A percentile compares a stretch with the other conserved stretches of the same genome.
Conservation (phyloP, 2,797 vertebrate genomes). For the Manis pentadactyla region DNA sequence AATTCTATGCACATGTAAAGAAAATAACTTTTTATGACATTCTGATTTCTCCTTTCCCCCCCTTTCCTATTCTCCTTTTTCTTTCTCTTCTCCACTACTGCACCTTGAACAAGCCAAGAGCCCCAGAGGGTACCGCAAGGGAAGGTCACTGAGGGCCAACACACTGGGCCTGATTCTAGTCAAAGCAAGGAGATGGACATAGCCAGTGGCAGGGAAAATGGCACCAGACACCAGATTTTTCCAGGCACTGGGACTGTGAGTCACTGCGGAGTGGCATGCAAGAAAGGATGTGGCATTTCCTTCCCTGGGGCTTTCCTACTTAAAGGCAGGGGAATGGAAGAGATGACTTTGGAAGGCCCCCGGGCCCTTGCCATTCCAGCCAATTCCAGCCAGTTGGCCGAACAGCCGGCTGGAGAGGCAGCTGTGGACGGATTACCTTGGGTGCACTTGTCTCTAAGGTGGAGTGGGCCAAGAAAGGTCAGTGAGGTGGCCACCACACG, state of each 20-base stretch:
- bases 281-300: conserved; percentile 25
- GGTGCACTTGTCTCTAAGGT: neutral
- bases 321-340: neutral
- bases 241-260: neutral
- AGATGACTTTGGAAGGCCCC: neutral
- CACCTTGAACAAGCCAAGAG: too few relatives aligned
- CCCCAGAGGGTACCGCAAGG: neutral
- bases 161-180: neutral
- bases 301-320: conserved; percentile 44
- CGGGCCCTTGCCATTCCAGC: neutral
- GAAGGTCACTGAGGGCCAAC: neutral
- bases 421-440: neutral
- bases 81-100: neutral
- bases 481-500: neutral
- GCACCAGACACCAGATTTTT: neutral
- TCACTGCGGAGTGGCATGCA: neutral
- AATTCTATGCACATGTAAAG: neutral
- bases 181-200: too few relatives aligned
- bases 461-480: neutral
- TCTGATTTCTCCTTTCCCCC: neutral
- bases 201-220: too few relatives aligned
- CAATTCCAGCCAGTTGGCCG: neutral
- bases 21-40: neutral
- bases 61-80: neutral
- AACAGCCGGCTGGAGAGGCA: neutral